A percentile compares a stretch with the other conserved stretches of the same genome.
Evolutionary conservation across 2,797 vertebrate genomes (phyloP).

Genomic region (Acanthurus tractus): DNA sequence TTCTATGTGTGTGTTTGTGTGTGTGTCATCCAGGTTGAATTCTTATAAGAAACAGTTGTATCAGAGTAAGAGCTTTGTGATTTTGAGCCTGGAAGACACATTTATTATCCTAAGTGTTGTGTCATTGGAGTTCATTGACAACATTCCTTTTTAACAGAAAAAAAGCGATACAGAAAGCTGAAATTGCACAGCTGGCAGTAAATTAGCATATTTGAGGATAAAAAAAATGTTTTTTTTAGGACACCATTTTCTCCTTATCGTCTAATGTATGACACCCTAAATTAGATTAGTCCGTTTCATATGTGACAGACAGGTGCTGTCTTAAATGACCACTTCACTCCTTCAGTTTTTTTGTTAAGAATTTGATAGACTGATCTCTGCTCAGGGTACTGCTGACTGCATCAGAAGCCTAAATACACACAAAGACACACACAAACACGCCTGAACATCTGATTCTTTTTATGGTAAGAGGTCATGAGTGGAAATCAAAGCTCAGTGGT

Average conservation of each 20-base stretch:
- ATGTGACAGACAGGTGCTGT: conserved; percentile 17
- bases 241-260: neutral
- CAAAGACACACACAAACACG: conserved; percentile 11
- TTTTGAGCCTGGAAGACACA: conserved; percentile 27
- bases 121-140: conserved; percentile 41
- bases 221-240: conserved; percentile 14
- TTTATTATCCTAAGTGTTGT: conserved; percentile 27
- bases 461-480: conserved; percentile 70
- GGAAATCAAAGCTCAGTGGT: conserved; percentile 69
- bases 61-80: conserved; percentile 38
- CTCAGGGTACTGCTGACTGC: conserved; percentile 56
- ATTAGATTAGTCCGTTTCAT: neutral
- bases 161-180: neutral
- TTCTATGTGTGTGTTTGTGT: conserved; percentile 36
- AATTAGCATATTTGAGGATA: conserved; percentile 31
- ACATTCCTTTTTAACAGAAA: conserved; percentile 13
- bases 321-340: conserved; percentile 2
- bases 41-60: conserved; percentile 29
- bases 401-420: conserved; percentile 40
- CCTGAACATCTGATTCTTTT: conserved; percentile 55
- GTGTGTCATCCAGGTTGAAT: conserved; percentile 29
- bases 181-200: conserved; percentile 14
- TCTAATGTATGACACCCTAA: neutral
- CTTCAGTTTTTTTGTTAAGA: conserved; percentile 21
- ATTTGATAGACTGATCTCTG: conserved; percentile 48